Percentiles rank a stretch among this genome's conserved stretches.
These are phyloP conservation scores for Pangasius krempfi DNA, from an alignment of 2,797 vertebrate species.

Conservation along the genomic window DNA sequence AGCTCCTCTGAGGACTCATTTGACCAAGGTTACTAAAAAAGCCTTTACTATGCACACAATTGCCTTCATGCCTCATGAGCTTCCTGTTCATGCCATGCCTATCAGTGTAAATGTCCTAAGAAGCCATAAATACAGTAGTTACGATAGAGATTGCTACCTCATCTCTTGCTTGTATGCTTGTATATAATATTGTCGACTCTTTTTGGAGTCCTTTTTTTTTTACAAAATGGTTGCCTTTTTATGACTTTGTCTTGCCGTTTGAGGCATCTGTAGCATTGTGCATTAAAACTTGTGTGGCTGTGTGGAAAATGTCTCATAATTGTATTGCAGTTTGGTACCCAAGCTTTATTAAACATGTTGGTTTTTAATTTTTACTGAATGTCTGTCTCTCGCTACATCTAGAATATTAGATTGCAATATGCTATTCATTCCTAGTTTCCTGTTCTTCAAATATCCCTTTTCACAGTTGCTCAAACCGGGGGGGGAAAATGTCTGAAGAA, in stretches of 20 bases:
- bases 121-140: conserved; percentile 72
- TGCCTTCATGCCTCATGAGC: conserved; percentile 36
- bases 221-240: conserved; percentile 63
- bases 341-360: conserved; percentile 97
- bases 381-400: conserved; percentile 96
- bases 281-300: conserved; percentile 85
- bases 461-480: conserved; percentile 20
- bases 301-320: conserved; percentile 85
- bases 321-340: conserved; percentile 93
- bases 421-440: conserved; percentile 77
- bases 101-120: conserved; percentile 44
- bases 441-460: conserved; percentile 95
- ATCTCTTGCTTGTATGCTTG: conserved; percentile 72
- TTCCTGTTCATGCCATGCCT: conserved; percentile 37
- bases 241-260: conserved; percentile 75
- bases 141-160: conserved; percentile 76
- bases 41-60: conserved; percentile 61
- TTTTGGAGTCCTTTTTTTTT: conserved; percentile 68
- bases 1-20: conserved; percentile 97
- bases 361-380: conserved; percentile 91
- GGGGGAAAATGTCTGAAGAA: conserved; percentile 22
- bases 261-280: conserved; percentile 83
- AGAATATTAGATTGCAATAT: conserved; percentile 85
- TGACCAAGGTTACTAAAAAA: conserved; percentile 97
- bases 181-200: conserved; percentile 75